Evolutionary conservation across 2,888 invertebrate genomes (phyloP).

Genomic region (Caradrina clavipalpis): DNA sequence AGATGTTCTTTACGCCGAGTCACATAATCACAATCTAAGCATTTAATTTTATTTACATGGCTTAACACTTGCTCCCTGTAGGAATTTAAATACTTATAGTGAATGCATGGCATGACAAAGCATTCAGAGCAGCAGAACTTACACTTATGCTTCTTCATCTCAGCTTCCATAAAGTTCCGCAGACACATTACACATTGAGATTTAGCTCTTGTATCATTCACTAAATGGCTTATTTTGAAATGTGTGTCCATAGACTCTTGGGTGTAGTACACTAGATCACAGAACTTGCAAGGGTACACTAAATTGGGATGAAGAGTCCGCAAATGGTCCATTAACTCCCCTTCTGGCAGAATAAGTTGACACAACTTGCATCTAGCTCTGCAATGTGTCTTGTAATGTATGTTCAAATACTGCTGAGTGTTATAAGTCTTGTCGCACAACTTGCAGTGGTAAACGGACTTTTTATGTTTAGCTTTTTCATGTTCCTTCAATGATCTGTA

Average conservation of each 20-base stretch:
- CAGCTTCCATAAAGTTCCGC: constrained; percentile 65
- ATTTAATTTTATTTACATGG: constrained; percentile 69
- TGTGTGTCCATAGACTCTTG: constrained; percentile 71
- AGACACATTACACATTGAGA: constrained; percentile 75
- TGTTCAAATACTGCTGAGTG: constrained; percentile 72
- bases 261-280: constrained; percentile 72
- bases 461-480: constrained; percentile 71
- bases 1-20: constrained; percentile 75
- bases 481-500: constrained; percentile 73
- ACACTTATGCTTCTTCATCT: constrained; percentile 73
- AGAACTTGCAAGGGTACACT: constrained; percentile 71
- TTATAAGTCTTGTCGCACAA: constrained; percentile 72
- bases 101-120: constrained; percentile 72
- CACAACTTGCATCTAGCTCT: constrained; percentile 74
- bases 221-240: constrained; percentile 69
- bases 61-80: constrained; percentile 74
- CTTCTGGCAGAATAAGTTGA: constrained; percentile 65
- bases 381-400: constrained; percentile 73
- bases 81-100: constrained; percentile 74
- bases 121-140: constrained; percentile 77
- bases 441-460: constrained; percentile 69
- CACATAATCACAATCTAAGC: constrained; percentile 76
- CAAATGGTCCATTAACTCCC: constrained; percentile 71
- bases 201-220: constrained; percentile 59
- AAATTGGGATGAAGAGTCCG: constrained; percentile 67